A percentile compares a stretch with the other conserved stretches of the same genome.
Evolutionary conservation across 2,113 vertebrate genomes (phyloP).

Genomic region (Edolisoma coerulescens): DNA sequence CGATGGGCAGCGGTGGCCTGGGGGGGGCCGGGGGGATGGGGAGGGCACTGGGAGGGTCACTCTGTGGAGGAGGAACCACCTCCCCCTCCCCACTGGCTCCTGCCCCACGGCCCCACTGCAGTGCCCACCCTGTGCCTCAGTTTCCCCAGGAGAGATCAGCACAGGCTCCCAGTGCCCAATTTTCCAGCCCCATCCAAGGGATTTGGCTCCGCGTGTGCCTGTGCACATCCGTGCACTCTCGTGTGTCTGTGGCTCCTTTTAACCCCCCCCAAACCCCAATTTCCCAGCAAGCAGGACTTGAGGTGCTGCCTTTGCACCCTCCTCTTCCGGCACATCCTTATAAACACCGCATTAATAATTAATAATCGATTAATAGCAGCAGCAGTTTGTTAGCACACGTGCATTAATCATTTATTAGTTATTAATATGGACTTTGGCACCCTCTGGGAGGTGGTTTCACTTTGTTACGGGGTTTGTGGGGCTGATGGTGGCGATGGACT

Average conservation of each 20-base stretch:
- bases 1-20: neutral
- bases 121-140: neutral
- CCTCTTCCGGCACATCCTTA: neutral
- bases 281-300: neutral
- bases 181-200: neutral
- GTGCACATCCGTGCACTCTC: fast-evolving
- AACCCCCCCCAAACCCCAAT: no score
- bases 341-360: neutral
- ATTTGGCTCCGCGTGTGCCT: no score
- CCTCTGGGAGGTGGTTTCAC: neutral
- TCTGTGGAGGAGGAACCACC: neutral
- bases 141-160: neutral
- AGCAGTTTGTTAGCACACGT: neutral
- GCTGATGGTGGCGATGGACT: neutral
- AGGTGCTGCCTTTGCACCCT: neutral
- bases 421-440: neutral
- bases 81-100: neutral
- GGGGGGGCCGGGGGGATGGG: fast-evolving
- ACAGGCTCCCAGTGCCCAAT: fast-evolving
- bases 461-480: neutral
- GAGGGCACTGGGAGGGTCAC: neutral
- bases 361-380: neutral
- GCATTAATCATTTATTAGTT: neutral
- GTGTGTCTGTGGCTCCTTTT: neutral
- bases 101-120: neutral